Base-by-base conservation (phyloP, 2,797 vertebrate genomes). In the Coregonus sp. region DNA sequence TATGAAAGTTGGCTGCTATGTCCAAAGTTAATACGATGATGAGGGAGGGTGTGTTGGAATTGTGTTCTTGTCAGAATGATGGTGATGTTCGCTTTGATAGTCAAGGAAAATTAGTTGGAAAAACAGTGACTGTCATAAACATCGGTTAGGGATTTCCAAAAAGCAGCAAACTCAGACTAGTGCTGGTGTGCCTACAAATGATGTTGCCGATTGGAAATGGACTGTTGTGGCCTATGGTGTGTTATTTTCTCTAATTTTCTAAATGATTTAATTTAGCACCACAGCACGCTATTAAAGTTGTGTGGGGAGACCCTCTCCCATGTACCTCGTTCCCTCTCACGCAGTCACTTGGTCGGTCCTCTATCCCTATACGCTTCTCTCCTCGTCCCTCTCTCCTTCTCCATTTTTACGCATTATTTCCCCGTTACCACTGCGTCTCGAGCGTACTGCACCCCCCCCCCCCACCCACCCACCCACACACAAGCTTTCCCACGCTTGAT, bases 401-500 rank as follows among this genome's bases (percentile, higher is more conserved):
- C n/a, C 20, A 52, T 31, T 65, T 50, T 61, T 75, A 16, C 69
- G 37, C 76, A 56, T 68, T 74, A 70, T 74, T 76, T 75, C 29
- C 61, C 20, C 51, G 51, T 56, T 76, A 73, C 33, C 47, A 50
- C 66, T 70, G 77, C 73, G 71, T 75, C 73, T 78, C 31, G 56
- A 76, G 78, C 50, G 75, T 69, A 61, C 52, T 15, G 73, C 81
- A 73, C 59, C 0, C 12, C 70, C 70, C 15, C 15, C 14, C 5
- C 20, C 47, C 9, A 5, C n/a, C n/a, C n/a, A n/a, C n/a, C n/a
- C n/a, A 12, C 68, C 37, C 70, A 20, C 51, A 47, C 14, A 20
- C 65, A 9, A 72, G 4, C 51, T 77, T 83, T 81, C 54, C 67
- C 72, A 71, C 74, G 74, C 59, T 74, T 78, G 65, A 73, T 80